phyloP scores from a whole-genome alignment of 2,888 invertebrate species.

The Drosophila macrothrix region DNA sequence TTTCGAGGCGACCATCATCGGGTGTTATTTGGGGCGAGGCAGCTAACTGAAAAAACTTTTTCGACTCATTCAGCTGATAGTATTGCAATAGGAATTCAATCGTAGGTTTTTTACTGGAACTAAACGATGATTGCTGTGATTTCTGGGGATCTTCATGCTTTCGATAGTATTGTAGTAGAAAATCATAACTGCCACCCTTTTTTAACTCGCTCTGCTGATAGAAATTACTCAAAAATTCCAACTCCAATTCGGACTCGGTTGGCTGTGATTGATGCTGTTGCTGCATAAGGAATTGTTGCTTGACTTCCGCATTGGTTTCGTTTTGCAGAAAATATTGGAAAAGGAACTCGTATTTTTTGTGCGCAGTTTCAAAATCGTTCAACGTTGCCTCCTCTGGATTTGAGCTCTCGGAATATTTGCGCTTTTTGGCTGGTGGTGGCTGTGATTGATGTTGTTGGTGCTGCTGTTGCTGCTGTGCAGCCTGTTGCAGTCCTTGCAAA shows the following conservation, averaged over 20 bases:
- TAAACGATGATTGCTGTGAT: conserved; percentile 46
- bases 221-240: conserved; percentile 83
- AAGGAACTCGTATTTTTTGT: conserved; percentile 83
- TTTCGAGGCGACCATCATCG: conserved; percentile 80
- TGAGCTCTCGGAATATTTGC: conserved; percentile 82
- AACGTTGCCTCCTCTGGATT: conserved; percentile 71
- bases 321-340: conserved; percentile 84
- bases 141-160: conserved; percentile 78
- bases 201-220: conserved; percentile 84
- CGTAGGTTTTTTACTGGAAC: conserved; percentile 79
- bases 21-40: conserved; percentile 84
- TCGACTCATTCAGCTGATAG: conserved; percentile 85
- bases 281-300: conserved; percentile 73
- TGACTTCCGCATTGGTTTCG: conserved; percentile 77
- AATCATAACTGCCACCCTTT: conserved; percentile 83
- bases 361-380: conserved; percentile 66
- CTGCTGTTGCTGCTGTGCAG: conserved; percentile 58
- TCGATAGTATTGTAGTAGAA: conserved; percentile 84
- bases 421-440: conserved; percentile 76
- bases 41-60: conserved; percentile 85
- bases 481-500: conserved; percentile 77
- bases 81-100: conserved; percentile 84
- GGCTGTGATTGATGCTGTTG: conserved; percentile 46
- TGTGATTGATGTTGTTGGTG: conserved; percentile 33
- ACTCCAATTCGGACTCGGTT: conserved; percentile 69